These are phyloP conservation scores for Watsonalla cultraria DNA, from an alignment of 2,888 invertebrate genomes.

Conservation along the genomic window DNA sequence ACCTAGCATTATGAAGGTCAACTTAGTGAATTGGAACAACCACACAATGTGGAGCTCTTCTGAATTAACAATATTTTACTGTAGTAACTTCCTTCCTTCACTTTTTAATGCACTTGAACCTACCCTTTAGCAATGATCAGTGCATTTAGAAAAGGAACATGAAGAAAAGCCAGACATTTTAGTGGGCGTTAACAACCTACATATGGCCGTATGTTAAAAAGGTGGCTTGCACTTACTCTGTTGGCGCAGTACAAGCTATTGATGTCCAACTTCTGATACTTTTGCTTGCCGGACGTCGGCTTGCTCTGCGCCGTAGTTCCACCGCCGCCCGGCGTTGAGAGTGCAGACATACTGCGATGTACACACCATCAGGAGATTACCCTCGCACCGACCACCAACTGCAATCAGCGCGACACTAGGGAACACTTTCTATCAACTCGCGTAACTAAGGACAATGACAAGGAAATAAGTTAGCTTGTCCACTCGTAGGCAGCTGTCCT, in stretches of 20 bases:
- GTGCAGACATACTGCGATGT: constrained; percentile 98
- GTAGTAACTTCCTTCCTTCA: too few relatives aligned
- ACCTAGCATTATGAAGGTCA: constrained; percentile 23
- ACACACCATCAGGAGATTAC: constrained; percentile 88
- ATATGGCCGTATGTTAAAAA: constrained; percentile 7
- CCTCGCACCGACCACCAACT: constrained; percentile 75
- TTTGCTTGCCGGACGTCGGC: constrained; percentile 89
- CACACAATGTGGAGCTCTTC: constrained; percentile 1
- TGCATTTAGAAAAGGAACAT: not conserved
- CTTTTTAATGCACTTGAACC: too few relatives aligned
- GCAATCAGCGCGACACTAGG: constrained; percentile 47
- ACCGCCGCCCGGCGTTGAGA: constrained; percentile 89
- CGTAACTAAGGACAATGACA: constrained; percentile 20
- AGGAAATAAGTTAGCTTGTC: constrained; percentile 4
- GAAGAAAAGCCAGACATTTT: constrained; percentile 3
- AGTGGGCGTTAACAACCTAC: constrained; percentile 19
- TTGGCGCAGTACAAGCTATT: constrained; percentile 96
- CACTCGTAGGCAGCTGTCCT: constrained; percentile 34
- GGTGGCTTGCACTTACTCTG: constrained; percentile 79
- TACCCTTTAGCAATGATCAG: too few relatives aligned
- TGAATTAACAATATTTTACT: not conserved
- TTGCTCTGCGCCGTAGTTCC: constrained; percentile 78
- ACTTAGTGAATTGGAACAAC: constrained; percentile 26
- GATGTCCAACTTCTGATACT: constrained; percentile 98
- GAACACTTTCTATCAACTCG: constrained; percentile 20